Base-by-base conservation (phyloP, 1,140 invertebrate genomes). In the Lepidostoma basale region DNA sequence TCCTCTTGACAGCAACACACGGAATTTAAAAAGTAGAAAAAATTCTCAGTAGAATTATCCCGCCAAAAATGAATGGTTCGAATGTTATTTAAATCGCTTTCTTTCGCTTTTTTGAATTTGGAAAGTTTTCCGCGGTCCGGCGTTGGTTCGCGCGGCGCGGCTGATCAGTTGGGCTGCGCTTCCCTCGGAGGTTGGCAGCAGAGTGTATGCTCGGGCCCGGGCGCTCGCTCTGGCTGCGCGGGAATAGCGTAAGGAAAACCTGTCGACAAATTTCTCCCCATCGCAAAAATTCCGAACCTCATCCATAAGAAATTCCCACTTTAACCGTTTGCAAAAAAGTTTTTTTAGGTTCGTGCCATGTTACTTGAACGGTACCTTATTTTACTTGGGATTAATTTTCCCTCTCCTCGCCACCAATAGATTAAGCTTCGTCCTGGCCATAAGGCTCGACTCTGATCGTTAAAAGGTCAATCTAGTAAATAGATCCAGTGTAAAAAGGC, bases 101-200 rank as follows among this genome's bases (percentile, higher is more conserved):
- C 49, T 56, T 56, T 39, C 30, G n/a, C 28, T 49, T 23, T 23
- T 25, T 49, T 56, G 52, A 56, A 33, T 56, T 56, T 36, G 30
- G 33, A 56, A 45, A 62, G 59, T 62, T 62, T 62, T 47, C 26
- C 59, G 59, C 40, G 59, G 23, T 44, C 59, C 40, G 40, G 59
- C 22, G 36, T 26, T 0, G n/a, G 42, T n/a, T 44, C 40, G 59
- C 40, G 39, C 44, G 40, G 36, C 44, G 42, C 44, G 59, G 23
- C 14, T 14, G 26, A 45, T 58, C 23, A 62, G 44, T 30, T n/a
- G 40, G 42, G 40, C 44, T 62, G 59, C 59, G 44, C 42, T 45
- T 62, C 42, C 40, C 26, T 28, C 59, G 40, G 59, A 62, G 59
- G 59, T 47, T 42, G 59, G 44, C 40, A 33, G 59, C 59, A 42